These are phyloP conservation scores for Thalassoma bifasciatum DNA, from an alignment of 2,113 vertebrate genomes.

Conservation along the genomic window DNA sequence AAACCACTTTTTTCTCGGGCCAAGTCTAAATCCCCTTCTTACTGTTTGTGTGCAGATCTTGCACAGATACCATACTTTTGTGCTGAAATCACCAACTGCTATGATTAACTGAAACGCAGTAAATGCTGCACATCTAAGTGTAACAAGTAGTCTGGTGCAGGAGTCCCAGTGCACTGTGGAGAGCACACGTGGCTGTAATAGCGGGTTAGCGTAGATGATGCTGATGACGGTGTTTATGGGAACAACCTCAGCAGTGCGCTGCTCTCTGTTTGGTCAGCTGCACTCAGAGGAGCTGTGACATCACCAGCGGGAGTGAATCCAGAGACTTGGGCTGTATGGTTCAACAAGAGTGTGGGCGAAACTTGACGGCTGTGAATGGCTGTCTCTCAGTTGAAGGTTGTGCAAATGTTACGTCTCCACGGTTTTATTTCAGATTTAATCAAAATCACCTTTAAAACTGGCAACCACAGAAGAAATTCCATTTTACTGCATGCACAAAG, in stretches of 20 bases:
- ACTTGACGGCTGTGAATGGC: constrained; percentile 29
- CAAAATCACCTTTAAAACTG: constrained; percentile 40
- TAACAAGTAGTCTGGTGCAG: not conserved
- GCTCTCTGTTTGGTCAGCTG: constrained; percentile 78
- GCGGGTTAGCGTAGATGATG: constrained; percentile 42
- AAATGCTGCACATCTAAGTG: constrained; percentile 1
- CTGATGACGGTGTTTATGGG: constrained; percentile 62
- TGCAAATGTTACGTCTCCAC: constrained; percentile 1
- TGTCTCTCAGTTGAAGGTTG: constrained; percentile 62
- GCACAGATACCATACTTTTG: not conserved
- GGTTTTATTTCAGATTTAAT: constrained; percentile 30
- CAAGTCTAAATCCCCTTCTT: constrained; percentile 14
- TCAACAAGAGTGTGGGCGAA: constrained; percentile 36
- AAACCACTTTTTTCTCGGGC: constrained; percentile 19
- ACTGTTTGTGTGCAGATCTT: constrained; percentile 1
- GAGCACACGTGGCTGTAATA: constrained; percentile 65
- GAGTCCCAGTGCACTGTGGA: constrained; percentile 15
- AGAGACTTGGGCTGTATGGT: constrained; percentile 35
- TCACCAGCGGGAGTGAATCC: constrained; percentile 63
- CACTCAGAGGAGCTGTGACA: constrained; percentile 61
- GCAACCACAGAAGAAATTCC: not conserved
- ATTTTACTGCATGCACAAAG: constrained; percentile 10
- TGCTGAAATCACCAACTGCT: constrained; percentile 13
- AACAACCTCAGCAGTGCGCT: constrained; percentile 44
- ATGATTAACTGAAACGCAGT: constrained; percentile 25